phyloP scores from a whole-genome alignment of 2,888 invertebrate species.

The Acronicta psi region DNA sequence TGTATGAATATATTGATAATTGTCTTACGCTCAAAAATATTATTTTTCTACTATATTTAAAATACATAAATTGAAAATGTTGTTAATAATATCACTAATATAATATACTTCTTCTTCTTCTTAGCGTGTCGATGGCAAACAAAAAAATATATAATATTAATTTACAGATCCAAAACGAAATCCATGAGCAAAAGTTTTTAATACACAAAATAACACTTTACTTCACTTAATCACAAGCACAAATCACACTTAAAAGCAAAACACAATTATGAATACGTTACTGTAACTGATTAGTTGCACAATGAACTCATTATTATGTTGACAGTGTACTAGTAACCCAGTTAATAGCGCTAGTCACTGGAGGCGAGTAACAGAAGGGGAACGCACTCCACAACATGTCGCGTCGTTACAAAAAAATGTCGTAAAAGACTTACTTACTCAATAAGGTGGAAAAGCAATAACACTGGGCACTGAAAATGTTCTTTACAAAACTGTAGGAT shows the following conservation, averaged over 20 bases:
- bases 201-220: not conserved
- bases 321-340: conserved; percentile 44
- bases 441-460: not conserved
- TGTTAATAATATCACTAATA: too few relatives aligned
- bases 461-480: too few relatives aligned
- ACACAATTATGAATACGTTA: conserved; percentile 36
- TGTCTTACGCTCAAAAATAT: too few relatives aligned
- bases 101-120: too few relatives aligned
- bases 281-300: conserved; percentile 36
- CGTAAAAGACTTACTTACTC: not conserved
- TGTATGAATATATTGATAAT: too few relatives aligned
- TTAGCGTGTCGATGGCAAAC: too few relatives aligned
- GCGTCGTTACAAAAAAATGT: not conserved
- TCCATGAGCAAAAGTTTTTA: too few relatives aligned
- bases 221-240: conserved; percentile 3
- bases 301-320: conserved; percentile 42
- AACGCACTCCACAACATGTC: conserved; percentile 29
- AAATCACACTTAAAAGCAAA: conserved; percentile 35
- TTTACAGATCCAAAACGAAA: too few relatives aligned
- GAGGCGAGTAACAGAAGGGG: conserved; percentile 5
- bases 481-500: not conserved
- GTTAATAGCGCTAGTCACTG: conserved; percentile 38
- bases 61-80: too few relatives aligned
- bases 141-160: too few relatives aligned
- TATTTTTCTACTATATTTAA: too few relatives aligned